Conservation (phyloP, 1,140 invertebrate species). For the Heliothis virescens region DNA sequence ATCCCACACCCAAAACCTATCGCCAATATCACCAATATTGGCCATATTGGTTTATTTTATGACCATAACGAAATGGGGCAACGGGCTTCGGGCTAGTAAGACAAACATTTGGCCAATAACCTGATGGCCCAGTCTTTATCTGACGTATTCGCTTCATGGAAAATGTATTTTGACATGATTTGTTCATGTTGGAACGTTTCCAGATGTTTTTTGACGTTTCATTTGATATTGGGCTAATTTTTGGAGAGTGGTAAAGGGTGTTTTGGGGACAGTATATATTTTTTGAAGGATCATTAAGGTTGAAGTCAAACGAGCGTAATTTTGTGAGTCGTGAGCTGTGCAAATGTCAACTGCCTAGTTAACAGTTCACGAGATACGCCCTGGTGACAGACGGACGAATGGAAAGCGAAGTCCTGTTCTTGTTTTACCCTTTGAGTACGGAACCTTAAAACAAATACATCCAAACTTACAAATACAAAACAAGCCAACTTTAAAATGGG, state of each 20-base stretch:
- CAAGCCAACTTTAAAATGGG: slow-evolving; percentile 1
- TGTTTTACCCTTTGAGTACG: too few relatives aligned
- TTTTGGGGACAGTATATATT: neutral
- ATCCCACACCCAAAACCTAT: neutral
- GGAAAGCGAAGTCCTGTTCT: too few relatives aligned
- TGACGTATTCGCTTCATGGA: slow-evolving; percentile 23
- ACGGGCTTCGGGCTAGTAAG: neutral
- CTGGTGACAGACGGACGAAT: too few relatives aligned
- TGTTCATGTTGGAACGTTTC: slow-evolving; percentile 29
- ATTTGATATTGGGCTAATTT: slow-evolving; percentile 5
- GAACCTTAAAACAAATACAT: neutral
- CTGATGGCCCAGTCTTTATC: slow-evolving; percentile 11
- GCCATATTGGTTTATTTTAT: slow-evolving; percentile 15
- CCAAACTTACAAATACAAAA: neutral
- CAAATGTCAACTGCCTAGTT: too few relatives aligned
- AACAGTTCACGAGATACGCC: too few relatives aligned
- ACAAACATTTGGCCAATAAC: slow-evolving; percentile 14
- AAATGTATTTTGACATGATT: slow-evolving; percentile 25
- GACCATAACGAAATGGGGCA: slow-evolving; percentile 1
- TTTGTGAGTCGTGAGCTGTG: too few relatives aligned
- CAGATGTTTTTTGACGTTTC: slow-evolving; percentile 19
- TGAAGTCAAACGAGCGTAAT: too few relatives aligned
- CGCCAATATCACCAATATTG: neutral
- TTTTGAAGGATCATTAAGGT: neutral
- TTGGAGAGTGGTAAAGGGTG: neutral